Percentiles rank a stretch among this genome's conserved stretches.
Evolutionary conservation across 2,888 invertebrate species (phyloP).

Genomic region (Dione juno): DNA sequence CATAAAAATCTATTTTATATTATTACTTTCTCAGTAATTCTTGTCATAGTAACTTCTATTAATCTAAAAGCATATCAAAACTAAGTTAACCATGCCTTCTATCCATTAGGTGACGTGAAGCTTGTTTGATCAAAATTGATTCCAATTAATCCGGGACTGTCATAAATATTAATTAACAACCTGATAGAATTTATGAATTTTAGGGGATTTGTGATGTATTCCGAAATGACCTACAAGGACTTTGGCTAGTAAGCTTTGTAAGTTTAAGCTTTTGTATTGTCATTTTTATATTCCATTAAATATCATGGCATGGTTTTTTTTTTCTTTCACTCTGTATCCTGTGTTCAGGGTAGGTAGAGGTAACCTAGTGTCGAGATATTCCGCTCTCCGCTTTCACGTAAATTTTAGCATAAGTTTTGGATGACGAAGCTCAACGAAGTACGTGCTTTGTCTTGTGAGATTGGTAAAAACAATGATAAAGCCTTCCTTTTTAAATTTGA

Average conservation of each 20-base stretch:
- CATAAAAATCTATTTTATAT: neutral
- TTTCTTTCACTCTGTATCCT: no score
- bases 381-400: no score
- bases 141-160: constrained; percentile 17
- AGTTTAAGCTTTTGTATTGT: neutral
- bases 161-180: constrained; percentile 31
- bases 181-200: constrained; percentile 21
- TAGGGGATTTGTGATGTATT: constrained; percentile 3
- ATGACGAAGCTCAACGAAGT: no score
- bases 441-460: no score
- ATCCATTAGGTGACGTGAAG: constrained; percentile 19
- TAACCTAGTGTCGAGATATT: no score
- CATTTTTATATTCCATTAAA: neutral
- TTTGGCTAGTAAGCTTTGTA: neutral
- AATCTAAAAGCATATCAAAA: neutral
- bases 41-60: neutral
- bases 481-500: no score
- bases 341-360: no score
- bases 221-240: neutral
- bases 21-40: neutral
- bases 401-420: no score
- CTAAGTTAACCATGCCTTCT: neutral
- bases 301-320: no score
- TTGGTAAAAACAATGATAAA: no score
- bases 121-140: constrained; percentile 23